Percentiles rank a stretch among this genome's conserved stretches.
Evolutionary conservation across 2,888 invertebrate genomes (phyloP).

Genomic region (Drosophila crucigera): DNA sequence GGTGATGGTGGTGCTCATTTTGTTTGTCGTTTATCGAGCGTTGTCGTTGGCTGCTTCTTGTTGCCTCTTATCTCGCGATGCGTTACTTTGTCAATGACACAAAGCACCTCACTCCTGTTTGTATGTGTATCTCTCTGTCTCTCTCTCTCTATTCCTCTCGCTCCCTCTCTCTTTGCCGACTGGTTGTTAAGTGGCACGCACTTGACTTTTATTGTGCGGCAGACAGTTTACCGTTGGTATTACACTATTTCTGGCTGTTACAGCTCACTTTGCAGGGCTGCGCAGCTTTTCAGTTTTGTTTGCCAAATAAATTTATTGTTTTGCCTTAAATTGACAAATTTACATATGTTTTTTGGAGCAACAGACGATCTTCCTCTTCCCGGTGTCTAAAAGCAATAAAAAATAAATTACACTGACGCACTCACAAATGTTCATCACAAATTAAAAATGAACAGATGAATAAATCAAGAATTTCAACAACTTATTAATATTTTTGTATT

Average conservation of each 20-base stretch:
- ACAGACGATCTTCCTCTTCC: not conserved
- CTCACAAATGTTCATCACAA: slow-evolving; percentile 29
- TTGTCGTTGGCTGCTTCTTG: slow-evolving; percentile 31
- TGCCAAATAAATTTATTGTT: slow-evolving; percentile 18
- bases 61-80: slow-evolving; percentile 51
- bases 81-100: slow-evolving; percentile 61
- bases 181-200: slow-evolving; percentile 62
- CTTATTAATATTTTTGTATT: not conserved
- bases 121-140: slow-evolving; percentile 14
- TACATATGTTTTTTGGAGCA: slow-evolving; percentile 21
- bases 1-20: slow-evolving; percentile 51
- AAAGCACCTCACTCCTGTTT: slow-evolving; percentile 29
- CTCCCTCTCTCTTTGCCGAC: slow-evolving; percentile 20
- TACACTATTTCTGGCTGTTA: slow-evolving; percentile 23
- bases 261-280: slow-evolving; percentile 3
- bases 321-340: slow-evolving; percentile 8
- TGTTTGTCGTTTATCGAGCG: slow-evolving; percentile 56
- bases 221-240: slow-evolving; percentile 43
- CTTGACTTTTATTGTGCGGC: slow-evolving; percentile 63
- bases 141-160: not conserved
- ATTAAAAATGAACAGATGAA: slow-evolving; percentile 12
- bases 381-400: slow-evolving; percentile 28
- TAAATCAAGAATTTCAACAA: slow-evolving; percentile 32
- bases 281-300: slow-evolving; percentile 11
- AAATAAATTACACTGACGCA: slow-evolving; percentile 35